A percentile compares a stretch with the other conserved stretches of the same genome.
phyloP scores from a whole-genome alignment of 2,113 vertebrate species.

The Junco hyemalis region DNA sequence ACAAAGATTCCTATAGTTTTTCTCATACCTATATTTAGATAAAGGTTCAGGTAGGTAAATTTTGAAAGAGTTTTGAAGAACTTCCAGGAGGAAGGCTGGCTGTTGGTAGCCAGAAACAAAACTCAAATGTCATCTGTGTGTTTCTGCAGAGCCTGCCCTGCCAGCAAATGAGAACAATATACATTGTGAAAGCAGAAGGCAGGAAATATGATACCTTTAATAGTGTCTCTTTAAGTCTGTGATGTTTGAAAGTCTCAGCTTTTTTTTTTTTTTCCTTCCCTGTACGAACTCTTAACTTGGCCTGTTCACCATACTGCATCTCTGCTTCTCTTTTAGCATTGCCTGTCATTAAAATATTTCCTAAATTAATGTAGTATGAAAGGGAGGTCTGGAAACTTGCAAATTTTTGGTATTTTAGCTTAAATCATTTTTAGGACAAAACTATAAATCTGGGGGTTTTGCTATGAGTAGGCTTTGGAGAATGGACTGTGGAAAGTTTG shows the following conservation, averaged over 20 bases:
- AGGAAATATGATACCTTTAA: neutral
- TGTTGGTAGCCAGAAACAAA: neutral
- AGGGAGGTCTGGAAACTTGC: conserved; percentile 34
- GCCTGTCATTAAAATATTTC: conserved; percentile 63
- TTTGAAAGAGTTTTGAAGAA: neutral
- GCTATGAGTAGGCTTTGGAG: conserved; percentile 16
- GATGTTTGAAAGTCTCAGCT: neutral
- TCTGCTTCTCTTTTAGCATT: conserved; percentile 49
- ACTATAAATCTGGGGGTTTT: conserved; percentile 31
- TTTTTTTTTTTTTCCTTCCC: neutral
- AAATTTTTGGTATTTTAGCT: conserved; percentile 14
- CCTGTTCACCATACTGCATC: neutral
- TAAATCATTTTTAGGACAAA: conserved; percentile 45
- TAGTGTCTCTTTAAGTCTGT: neutral
- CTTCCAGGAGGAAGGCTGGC: neutral
- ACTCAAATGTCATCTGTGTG: neutral
- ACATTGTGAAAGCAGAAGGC: neutral
- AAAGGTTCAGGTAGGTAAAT: neutral
- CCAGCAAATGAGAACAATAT: neutral
- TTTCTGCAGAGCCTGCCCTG: neutral
- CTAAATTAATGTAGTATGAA: conserved; percentile 48
- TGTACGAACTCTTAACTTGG: neutral
- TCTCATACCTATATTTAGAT: neutral
- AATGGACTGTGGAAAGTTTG: conserved; percentile 54
- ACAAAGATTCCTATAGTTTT: neutral